A percentile compares a stretch with the other conserved stretches of the same genome.
These are phyloP conservation scores for Thunnus maccoyii DNA, from an alignment of 2,113 vertebrate genomes.

Conservation along the genomic window DNA sequence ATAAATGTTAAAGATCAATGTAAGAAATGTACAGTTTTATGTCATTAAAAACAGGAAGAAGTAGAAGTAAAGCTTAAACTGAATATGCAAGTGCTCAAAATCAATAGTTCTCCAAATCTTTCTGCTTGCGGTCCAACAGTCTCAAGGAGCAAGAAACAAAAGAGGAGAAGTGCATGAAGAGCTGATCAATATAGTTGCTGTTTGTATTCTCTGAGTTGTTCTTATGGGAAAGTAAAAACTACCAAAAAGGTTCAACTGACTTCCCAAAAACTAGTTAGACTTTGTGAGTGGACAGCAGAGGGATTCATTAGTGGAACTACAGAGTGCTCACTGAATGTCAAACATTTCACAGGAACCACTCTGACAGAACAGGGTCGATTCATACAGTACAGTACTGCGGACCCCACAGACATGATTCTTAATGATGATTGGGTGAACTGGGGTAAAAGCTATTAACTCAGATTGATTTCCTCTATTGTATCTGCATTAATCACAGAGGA, in stretches of 20 bases:
- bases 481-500: conserved; percentile 8
- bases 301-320: conserved; percentile 51
- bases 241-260: conserved; percentile 14
- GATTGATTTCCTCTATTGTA: no score
- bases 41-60: conserved; percentile 4
- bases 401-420: background rate
- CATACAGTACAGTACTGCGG: background rate
- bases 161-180: conserved; percentile 2
- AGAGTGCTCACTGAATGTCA: conserved; percentile 22
- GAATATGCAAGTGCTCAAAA: conserved; percentile 1
- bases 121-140: conserved; percentile 19
- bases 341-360: conserved; percentile 72
- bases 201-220: conserved; percentile 19
- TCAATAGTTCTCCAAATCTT: conserved; percentile 23
- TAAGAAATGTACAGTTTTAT: conserved; percentile 21
- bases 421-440: conserved; percentile 5
- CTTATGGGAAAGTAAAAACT: conserved; percentile 14
- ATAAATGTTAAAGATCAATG: conserved; percentile 62
- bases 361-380: conserved; percentile 45
- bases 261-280: conserved; percentile 14
- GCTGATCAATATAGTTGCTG: conserved; percentile 42
- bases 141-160: conserved; percentile 24
- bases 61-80: background rate
- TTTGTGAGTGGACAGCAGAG: conserved; percentile 35
- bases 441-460: background rate